Base-by-base conservation (phyloP, 2,888 invertebrate species). In the Pocota personata region DNA sequence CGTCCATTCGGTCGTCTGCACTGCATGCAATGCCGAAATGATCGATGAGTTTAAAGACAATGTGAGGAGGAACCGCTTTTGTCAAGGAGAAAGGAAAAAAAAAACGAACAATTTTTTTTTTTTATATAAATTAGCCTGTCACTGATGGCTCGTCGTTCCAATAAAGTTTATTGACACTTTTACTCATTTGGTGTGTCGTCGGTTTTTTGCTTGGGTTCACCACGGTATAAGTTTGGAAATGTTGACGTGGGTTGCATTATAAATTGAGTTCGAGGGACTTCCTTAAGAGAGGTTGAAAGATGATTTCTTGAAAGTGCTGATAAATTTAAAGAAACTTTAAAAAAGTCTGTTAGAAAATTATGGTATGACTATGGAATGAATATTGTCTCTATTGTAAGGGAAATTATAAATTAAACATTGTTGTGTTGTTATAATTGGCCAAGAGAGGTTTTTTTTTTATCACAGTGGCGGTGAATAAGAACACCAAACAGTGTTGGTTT, bases 141-240 rank as follows among this genome's bases (percentile, higher is more conserved):
- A 73, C 48, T 55, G 67, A 73, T 73, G 69, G 67, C 24, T 67
- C 40, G 73, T 78, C 12, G 73, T 62, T 55, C 69, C 69, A 55
- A 83, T 79, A 75, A 84, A 79, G 79, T 75, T 82, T 79, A 79
- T 79, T 75, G 79, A 79, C 83, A 79, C 83, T 79, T 79, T 57
- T 62, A 21, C 73, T 72, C 69, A 60, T 71, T 69, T 62, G 62
- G 58, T 52, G 67, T 48, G 60, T 62, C 35, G 64, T 62, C 62
- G 62, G 32, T 52, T 32, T 16, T 12, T 27, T 40, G 58, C n/a
- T 12, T 21, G 6, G 48, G 16, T 14, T 52, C 12, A 43, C 50
- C n/a, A n/a, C n/a, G 35, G 30, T 43, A 8, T 16, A 19, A 10
- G 35, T 43, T 35, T 57, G 2, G 8, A 30, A 30, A 57, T 27